Evolutionary conservation across 2,888 invertebrate genomes (phyloP).

Genomic region (Tupiocoris notatus): DNA sequence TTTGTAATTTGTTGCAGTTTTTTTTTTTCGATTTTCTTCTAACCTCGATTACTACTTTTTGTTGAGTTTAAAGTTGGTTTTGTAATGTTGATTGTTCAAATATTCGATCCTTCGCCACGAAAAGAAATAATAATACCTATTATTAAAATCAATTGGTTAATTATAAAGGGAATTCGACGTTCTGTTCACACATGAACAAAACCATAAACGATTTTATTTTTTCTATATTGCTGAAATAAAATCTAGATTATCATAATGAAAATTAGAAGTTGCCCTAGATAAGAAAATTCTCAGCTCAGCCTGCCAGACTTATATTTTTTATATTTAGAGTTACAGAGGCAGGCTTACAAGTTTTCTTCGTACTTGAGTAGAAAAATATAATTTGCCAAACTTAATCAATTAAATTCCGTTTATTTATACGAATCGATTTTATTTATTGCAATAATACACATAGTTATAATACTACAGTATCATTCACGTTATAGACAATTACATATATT

Average conservation of each 20-base stretch:
- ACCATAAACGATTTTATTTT: slow-evolving; percentile 33
- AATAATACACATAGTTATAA: slow-evolving; percentile 46
- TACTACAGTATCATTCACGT: slow-evolving; percentile 47
- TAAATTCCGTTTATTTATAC: slow-evolving; percentile 45
- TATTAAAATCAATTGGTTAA: slow-evolving; percentile 26
- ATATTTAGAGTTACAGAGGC: slow-evolving; percentile 40
- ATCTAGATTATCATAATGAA: slow-evolving; percentile 26
- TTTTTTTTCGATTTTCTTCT: background rate
- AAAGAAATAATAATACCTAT: no score
- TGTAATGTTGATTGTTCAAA: slow-evolving; percentile 9
- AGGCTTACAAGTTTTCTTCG: slow-evolving; percentile 19
- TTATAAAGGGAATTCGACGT: slow-evolving; percentile 3
- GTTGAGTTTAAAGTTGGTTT: slow-evolving; percentile 32
- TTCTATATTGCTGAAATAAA: slow-evolving; percentile 35
- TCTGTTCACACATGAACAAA: slow-evolving; percentile 27
- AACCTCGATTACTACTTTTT: slow-evolving; percentile 7
- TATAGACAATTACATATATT: slow-evolving; percentile 45
- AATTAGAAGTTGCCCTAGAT: slow-evolving; percentile 38
- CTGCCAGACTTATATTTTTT: slow-evolving; percentile 45
- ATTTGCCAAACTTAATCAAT: slow-evolving; percentile 40
- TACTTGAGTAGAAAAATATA: slow-evolving; percentile 23
- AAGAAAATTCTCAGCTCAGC: slow-evolving; percentile 35
- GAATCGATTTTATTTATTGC: slow-evolving; percentile 45
- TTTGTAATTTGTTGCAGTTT: slow-evolving; percentile 41
- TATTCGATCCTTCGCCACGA: slow-evolving; percentile 10